Percentiles rank a stretch among this genome's conserved stretches.
Evolutionary conservation across 64 coral and sea anemone species (phyloP).

Genomic region (Catalaphyllia jardinei): DNA sequence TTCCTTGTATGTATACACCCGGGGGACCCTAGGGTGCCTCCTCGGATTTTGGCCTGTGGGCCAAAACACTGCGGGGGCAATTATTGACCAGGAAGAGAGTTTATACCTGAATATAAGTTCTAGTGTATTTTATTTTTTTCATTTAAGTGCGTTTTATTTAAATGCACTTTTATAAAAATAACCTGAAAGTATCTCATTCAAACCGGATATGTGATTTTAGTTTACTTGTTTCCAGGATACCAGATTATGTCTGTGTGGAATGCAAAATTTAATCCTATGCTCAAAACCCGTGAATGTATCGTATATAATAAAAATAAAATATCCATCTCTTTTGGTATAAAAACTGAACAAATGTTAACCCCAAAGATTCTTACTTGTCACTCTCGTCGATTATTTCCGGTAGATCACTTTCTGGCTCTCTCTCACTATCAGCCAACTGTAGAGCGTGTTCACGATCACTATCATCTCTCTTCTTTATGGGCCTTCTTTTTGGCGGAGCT

Average conservation of each 20-base stretch:
- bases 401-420: not conserved
- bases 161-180: not conserved
- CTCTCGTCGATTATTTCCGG: slow-evolving; percentile 14
- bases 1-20: too few species aligned
- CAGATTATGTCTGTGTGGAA: not conserved
- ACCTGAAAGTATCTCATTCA: not conserved
- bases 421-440: not conserved
- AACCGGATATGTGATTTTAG: not conserved
- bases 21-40: too few species aligned
- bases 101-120: too few species aligned
- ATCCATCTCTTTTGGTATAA: not conserved
- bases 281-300: not conserved
- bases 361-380: not conserved
- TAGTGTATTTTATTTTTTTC: too few species aligned
- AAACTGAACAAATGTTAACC: not conserved
- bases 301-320: too few species aligned
- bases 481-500: slow-evolving; percentile 41
- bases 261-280: not conserved
- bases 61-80: too few species aligned
- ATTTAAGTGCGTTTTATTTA: too few species aligned
- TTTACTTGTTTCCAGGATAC: slow-evolving; percentile 6
- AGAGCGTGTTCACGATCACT: not conserved
- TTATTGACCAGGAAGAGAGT: too few species aligned
- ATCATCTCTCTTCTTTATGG: not conserved
- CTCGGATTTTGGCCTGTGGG: too few species aligned